Conservation (phyloP, 92 coral and sea anemone species). For the Phymanthus crucifer region DNA sequence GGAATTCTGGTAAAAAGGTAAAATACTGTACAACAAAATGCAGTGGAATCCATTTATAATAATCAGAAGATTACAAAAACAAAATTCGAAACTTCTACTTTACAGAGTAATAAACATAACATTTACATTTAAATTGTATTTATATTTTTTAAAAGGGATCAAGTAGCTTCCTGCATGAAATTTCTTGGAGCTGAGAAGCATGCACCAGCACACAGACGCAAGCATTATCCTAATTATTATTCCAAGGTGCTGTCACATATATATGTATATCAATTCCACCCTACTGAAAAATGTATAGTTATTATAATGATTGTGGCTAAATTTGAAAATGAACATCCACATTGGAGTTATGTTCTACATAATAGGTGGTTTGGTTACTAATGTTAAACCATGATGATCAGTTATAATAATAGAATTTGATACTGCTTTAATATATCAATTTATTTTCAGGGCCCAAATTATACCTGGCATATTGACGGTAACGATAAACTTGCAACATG, state of each 20-base stretch:
- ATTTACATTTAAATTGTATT: neutral
- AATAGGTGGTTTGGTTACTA: too few species aligned
- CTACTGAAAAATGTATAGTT: neutral
- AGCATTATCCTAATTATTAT: slow-evolving; percentile 29
- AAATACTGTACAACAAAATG: neutral
- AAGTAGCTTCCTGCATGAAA: slow-evolving; percentile 37
- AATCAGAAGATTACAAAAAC: neutral
- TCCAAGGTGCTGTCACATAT: slow-evolving; percentile 21
- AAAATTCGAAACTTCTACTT: neutral
- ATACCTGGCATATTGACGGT: slow-evolving; percentile 5
- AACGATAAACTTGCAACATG: slow-evolving; percentile 24
- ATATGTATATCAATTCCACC: neutral
- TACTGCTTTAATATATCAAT: too few species aligned
- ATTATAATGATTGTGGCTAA: neutral
- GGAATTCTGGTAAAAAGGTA: slow-evolving; percentile 12
- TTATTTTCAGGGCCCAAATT: slow-evolving; percentile 8
- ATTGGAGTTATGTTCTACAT: too few species aligned
- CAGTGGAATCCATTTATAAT: neutral
- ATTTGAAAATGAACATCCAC: neutral
- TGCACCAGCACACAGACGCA: slow-evolving; percentile 22
- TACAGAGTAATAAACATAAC: neutral
- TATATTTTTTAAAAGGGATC: slow-evolving; percentile 22
- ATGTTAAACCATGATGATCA: too few species aligned
- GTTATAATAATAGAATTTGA: too few species aligned
- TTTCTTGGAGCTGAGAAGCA: slow-evolving; percentile 36